phyloP scores from a whole-genome alignment of 2,113 vertebrate species.

The Mola mola region DNA sequence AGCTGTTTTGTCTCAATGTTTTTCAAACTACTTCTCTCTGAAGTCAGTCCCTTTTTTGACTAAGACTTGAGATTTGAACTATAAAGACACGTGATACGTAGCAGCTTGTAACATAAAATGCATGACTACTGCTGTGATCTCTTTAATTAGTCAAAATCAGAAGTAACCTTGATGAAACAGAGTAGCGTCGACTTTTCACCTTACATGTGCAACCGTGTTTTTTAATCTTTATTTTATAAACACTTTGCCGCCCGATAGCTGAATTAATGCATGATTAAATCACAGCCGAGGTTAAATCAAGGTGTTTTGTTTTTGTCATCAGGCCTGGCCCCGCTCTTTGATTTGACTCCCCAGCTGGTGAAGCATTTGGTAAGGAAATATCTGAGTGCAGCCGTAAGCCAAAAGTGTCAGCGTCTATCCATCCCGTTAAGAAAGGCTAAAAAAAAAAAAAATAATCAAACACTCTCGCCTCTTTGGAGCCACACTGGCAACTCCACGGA shows the following conservation, averaged over 20 bases:
- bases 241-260: not conserved
- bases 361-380: conserved; percentile 63
- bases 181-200: conserved; percentile 9
- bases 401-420: conserved; percentile 68
- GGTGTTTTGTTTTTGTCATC: conserved; percentile 56
- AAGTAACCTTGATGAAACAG: conserved; percentile 36
- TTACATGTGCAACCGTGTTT: not conserved
- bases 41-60: conserved; percentile 54
- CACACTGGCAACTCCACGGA: conserved; percentile 54
- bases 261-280: conserved; percentile 5
- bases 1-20: conserved; percentile 34
- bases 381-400: conserved; percentile 61
- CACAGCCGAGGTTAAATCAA: conserved; percentile 9
- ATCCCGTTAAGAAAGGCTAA: conserved; percentile 56
- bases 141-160: conserved; percentile 57
- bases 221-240: conserved; percentile 7
- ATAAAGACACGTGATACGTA: conserved; percentile 31
- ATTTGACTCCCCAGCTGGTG: conserved; percentile 62
- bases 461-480: conserved; percentile 61
- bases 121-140: conserved; percentile 45
- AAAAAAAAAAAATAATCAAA: conserved; percentile 75
- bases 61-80: conserved; percentile 43
- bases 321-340: conserved; percentile 29
- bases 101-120: conserved; percentile 37
- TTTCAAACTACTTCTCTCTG: conserved; percentile 44